These are phyloP conservation scores for Ditula angustiorana DNA, from an alignment of 2,888 invertebrate species.

Conservation along the genomic window DNA sequence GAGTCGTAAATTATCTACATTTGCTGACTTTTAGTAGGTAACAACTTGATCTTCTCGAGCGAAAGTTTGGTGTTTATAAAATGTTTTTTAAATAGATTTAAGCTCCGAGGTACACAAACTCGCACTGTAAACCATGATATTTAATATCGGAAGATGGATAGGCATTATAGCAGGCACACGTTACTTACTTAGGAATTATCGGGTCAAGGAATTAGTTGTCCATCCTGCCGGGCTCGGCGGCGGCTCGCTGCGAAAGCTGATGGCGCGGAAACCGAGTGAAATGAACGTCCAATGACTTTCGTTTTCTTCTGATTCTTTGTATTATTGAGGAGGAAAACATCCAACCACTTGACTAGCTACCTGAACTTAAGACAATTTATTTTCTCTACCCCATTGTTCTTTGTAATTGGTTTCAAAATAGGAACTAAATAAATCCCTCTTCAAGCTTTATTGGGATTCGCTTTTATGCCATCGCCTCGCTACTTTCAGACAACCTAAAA, in stretches of 20 bases:
- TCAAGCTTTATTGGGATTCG: slow-evolving; percentile 30
- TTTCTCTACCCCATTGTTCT: slow-evolving; percentile 50
- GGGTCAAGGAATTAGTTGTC: slow-evolving; percentile 60
- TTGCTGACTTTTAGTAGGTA: no score
- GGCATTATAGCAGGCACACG: not conserved
- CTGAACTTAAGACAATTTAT: slow-evolving; percentile 59
- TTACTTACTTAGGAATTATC: slow-evolving; percentile 23
- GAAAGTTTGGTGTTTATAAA: no score
- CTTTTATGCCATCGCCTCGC: slow-evolving; percentile 24
- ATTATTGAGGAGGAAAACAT: slow-evolving; percentile 63
- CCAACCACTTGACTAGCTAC: slow-evolving; percentile 58
- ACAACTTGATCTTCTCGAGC: no score
- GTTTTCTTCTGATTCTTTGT: slow-evolving; percentile 73
- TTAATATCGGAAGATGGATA: not conserved
- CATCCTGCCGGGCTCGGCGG: slow-evolving; percentile 61
- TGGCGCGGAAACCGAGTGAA: slow-evolving; percentile 73
- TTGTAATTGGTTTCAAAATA: slow-evolving; percentile 25
- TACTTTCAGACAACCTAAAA: slow-evolving; percentile 30
- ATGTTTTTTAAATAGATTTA: no score
- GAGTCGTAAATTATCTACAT: no score
- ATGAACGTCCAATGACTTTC: slow-evolving; percentile 81
- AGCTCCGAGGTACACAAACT: no score
- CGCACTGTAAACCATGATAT: not conserved
- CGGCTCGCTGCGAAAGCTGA: slow-evolving; percentile 69
- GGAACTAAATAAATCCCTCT: slow-evolving; percentile 25